Evolutionary conservation across 2,888 invertebrate species (phyloP), one percentile per base, ranked within the genome.

Genomic region (Cheilosia vulpina): DNA sequence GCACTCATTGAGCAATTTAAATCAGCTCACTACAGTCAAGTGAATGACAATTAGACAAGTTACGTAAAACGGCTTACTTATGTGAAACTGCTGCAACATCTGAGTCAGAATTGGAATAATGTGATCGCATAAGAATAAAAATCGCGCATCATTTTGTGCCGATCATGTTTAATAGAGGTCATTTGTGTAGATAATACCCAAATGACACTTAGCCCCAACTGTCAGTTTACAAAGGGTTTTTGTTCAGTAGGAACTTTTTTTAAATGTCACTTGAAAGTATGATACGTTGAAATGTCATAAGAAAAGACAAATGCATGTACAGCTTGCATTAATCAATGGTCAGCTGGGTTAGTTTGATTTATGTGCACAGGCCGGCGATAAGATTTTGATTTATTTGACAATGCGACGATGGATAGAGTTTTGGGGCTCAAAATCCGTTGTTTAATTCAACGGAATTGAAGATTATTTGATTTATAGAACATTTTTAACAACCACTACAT

Each of bases 341-440:
- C 65, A 45, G 69, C 75, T 47, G 65, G 55, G 71, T 62, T 60
- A 43, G 31, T 43, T 71, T 76, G 76, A 85, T 80, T 80, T 76
- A 76, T 85, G 84, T 43, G 9, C 34, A 34, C 21, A 34, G 38
- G 62, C 31, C 41, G 53, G 31, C 80, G 84, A 85, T 85, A 85
- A 85, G 71, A 31, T 71, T 85, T 21, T 85, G 80, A 85, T 85
- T 85, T 85, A 85, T 85, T 55, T 53, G 66, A 80, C 76, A 76
- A 27, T 43, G 45, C 58, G 52, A 41, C 52, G 50, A 68, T 53
- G 45, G 15, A 13, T 62, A 47, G 57, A 52, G 34, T 41, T 62
- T 55, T 43, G 66, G n/a, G 2, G 13, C 38, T 27, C n/a, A 72
- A 15, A 55, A 27, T 38, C 50, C 15, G 53, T 9, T 24, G 21